These are phyloP conservation scores for Condylura cristata DNA, from an alignment of 2,113 vertebrate species.

Conservation along the genomic window DNA sequence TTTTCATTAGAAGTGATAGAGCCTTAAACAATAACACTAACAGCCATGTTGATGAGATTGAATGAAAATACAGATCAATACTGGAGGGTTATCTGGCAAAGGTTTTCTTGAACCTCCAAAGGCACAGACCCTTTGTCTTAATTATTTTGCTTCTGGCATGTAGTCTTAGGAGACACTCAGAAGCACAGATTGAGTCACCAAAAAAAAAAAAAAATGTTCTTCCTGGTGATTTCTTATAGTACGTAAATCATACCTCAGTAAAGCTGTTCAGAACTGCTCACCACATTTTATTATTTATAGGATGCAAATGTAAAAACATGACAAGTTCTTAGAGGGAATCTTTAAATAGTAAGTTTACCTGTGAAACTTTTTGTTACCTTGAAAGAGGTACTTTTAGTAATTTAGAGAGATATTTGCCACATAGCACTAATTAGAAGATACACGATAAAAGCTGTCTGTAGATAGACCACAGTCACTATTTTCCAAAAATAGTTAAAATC, in stretches of 20 bases:
- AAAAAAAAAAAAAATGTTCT: background rate
- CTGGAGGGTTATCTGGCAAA: background rate
- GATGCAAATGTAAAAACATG: background rate
- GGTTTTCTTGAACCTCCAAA: background rate
- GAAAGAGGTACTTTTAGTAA: background rate
- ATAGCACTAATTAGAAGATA: background rate
- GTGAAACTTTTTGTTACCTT: background rate
- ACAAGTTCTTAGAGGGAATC: background rate
- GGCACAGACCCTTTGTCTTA: background rate
- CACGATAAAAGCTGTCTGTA: background rate
- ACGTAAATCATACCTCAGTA: background rate
- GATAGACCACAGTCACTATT: background rate
- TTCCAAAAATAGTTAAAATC: background rate
- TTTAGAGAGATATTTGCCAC: background rate
- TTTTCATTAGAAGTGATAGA: constrained; percentile 5
- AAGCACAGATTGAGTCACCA: background rate
- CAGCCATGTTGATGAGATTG: background rate
- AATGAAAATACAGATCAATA: background rate
- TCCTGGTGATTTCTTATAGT: background rate
- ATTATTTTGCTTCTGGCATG: background rate
- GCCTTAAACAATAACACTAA: background rate
- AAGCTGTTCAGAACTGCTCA: background rate
- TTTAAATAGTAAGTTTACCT: background rate
- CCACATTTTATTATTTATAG: background rate
- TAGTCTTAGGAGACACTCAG: background rate